phyloP scores from a whole-genome alignment of 2,888 invertebrate species.

The Xestia rhomboidea region DNA sequence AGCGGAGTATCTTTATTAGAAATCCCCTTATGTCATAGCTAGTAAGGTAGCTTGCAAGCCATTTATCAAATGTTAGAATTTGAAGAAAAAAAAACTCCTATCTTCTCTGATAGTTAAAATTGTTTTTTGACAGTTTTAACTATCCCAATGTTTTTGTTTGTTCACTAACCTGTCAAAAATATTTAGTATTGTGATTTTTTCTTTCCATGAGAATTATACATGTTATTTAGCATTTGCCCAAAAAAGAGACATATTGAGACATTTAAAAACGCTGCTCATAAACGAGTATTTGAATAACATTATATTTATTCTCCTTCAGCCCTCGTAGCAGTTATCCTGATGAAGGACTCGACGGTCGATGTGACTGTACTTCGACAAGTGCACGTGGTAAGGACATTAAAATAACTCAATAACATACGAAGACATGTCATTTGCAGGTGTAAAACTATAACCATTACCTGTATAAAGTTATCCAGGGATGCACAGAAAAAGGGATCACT shows the following conservation, averaged over 20 bases:
- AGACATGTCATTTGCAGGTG: neutral
- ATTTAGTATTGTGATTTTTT: no score
- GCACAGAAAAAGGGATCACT: slow-evolving; percentile 26
- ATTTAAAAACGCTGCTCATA: neutral
- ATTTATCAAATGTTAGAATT: neutral
- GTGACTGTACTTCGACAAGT: slow-evolving; percentile 87
- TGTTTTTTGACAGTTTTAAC: neutral
- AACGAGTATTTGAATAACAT: neutral
- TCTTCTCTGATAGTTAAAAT: no score
- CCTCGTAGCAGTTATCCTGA: slow-evolving; percentile 89
- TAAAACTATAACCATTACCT: neutral
- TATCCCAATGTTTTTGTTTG: neutral
- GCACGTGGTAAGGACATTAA: slow-evolving; percentile 83
- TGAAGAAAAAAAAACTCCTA: neutral
- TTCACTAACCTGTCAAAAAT: neutral
- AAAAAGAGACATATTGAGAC: neutral
- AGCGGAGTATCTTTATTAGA: neutral
- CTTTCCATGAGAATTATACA: neutral
- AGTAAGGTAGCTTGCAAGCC: neutral
- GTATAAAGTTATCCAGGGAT: slow-evolving; percentile 26
- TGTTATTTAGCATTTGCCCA: neutral
- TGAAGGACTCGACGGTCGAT: slow-evolving; percentile 86
- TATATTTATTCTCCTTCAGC: slow-evolving; percentile 73
- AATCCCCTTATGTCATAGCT: neutral
- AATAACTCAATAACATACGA: slow-evolving; percentile 21